Conservation (phyloP, 2,888 invertebrate genomes). For the Drosophila helvetica region DNA sequence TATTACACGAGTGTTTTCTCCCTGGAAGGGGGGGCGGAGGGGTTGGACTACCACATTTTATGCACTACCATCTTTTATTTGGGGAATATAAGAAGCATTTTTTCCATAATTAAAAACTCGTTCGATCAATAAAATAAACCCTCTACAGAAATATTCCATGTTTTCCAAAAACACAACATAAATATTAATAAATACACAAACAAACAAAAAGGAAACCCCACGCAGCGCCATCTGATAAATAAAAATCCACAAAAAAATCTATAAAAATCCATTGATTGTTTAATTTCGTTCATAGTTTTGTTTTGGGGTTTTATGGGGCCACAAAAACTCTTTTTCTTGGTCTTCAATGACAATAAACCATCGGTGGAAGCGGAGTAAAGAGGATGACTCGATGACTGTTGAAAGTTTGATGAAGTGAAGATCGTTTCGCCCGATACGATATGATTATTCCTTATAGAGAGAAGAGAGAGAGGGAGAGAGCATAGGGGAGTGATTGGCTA, state of each 20-base stretch:
- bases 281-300: slow-evolving; percentile 69
- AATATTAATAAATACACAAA: slow-evolving; percentile 3
- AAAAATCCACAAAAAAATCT: slow-evolving; percentile 3
- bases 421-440: slow-evolving; percentile 47
- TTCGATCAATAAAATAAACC: slow-evolving; percentile 11
- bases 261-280: slow-evolving; percentile 65
- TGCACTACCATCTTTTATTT: slow-evolving; percentile 36
- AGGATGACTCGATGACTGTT: slow-evolving; percentile 51
- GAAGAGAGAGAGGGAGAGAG: too few species aligned
- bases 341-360: slow-evolving; percentile 68
- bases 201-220: slow-evolving; percentile 53
- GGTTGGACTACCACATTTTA: slow-evolving; percentile 16
- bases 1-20: slow-evolving; percentile 43
- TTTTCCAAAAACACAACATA: slow-evolving; percentile 36
- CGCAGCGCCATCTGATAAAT: slow-evolving; percentile 71
- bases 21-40: slow-evolving; percentile 7
- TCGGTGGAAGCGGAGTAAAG: slow-evolving; percentile 44
- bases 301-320: slow-evolving; percentile 55
- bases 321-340: slow-evolving; percentile 38
- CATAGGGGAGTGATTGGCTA: slow-evolving; percentile 34
- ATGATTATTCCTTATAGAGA: slow-evolving; percentile 18
- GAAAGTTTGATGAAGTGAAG: slow-evolving; percentile 76
- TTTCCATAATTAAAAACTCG: slow-evolving; percentile 48
- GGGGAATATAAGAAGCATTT: slow-evolving; percentile 31
- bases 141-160: neutral